Percentiles rank a stretch among this genome's conserved stretches.
Evolutionary conservation across 2,888 invertebrate genomes (phyloP).

Genomic region (Volucella bombylans): DNA sequence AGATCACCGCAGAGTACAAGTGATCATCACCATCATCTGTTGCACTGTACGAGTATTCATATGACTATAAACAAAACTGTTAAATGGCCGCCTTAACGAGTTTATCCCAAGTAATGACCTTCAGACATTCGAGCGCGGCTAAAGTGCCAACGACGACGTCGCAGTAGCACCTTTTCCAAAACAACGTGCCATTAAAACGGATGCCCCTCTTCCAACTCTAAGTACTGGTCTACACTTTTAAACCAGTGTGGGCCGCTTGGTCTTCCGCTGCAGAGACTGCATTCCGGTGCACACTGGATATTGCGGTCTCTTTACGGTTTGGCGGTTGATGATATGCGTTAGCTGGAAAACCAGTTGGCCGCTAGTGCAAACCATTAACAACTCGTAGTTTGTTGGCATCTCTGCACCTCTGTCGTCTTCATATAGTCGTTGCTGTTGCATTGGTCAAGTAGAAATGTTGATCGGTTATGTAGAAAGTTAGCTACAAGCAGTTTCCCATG

Average conservation of each 20-base stretch:
- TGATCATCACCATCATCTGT: slow-evolving; percentile 19
- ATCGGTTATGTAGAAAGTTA: slow-evolving; percentile 65
- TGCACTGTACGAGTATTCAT: not conserved
- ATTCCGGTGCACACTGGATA: slow-evolving; percentile 61
- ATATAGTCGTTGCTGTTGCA: slow-evolving; percentile 8
- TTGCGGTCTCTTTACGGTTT: slow-evolving; percentile 56
- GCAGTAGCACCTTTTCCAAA: slow-evolving; percentile 44
- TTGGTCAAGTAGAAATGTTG: slow-evolving; percentile 57
- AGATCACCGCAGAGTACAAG: slow-evolving; percentile 33
- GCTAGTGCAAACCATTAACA: slow-evolving; percentile 47
- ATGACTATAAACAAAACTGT: slow-evolving; percentile 49
- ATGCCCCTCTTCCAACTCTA: not conserved
- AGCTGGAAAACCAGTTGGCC: slow-evolving; percentile 55
- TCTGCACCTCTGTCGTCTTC: not conserved
- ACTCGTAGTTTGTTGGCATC: not conserved
- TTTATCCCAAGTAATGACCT: slow-evolving; percentile 68
- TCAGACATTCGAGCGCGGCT: slow-evolving; percentile 49
- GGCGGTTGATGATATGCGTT: slow-evolving; percentile 50
- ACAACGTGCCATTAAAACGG: slow-evolving; percentile 49
- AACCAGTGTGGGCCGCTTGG: slow-evolving; percentile 14
- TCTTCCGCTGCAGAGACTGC: slow-evolving; percentile 44
- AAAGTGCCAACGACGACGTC: not conserved
- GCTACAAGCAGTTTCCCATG: not conserved
- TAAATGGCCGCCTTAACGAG: slow-evolving; percentile 43
- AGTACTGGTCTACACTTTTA: slow-evolving; percentile 1